Percentiles rank a stretch among this genome's conserved stretches.
Conservation (phyloP, 2,888 invertebrate genomes). For the Drosophila melanocephala region DNA sequence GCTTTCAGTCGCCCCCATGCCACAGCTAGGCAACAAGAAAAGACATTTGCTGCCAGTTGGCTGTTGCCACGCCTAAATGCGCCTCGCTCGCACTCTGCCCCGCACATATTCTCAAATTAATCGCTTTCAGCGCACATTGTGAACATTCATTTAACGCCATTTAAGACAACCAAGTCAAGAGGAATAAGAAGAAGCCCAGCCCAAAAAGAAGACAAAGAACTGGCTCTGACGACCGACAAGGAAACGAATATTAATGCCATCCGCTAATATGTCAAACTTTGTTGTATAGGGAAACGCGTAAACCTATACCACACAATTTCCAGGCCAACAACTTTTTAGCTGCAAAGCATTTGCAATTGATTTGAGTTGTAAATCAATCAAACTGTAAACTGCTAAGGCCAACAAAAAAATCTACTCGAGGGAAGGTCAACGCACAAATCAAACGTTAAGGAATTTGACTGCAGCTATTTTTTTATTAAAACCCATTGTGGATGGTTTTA, state of each 20-base stretch:
- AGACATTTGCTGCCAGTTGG: constrained; percentile 33
- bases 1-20: constrained; percentile 25
- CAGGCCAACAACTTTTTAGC: constrained; percentile 14
- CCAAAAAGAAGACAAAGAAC: constrained; percentile 6
- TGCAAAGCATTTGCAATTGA: constrained; percentile 20
- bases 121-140: constrained; percentile 64
- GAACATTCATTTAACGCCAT: constrained; percentile 76
- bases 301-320: constrained; percentile 23
- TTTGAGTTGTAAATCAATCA: constrained; percentile 20
- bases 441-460: not conserved
- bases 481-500: not conserved
- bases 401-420: not conserved
- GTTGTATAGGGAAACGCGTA: not conserved
- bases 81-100: constrained; percentile 4
- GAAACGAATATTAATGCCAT: constrained; percentile 72
- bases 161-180: constrained; percentile 47
- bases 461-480: not conserved
- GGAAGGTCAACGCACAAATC: not conserved
- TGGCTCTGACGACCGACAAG: constrained; percentile 18
- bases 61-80: constrained; percentile 25
- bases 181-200: constrained; percentile 1
- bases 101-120: constrained; percentile 61
- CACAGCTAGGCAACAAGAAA: constrained; percentile 23
- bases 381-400: not conserved
- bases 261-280: constrained; percentile 43